A percentile compares a stretch with the other conserved stretches of the same genome.
phyloP scores from a whole-genome alignment of 2,797 vertebrate species.

The Acipenser oxyrinchus region DNA sequence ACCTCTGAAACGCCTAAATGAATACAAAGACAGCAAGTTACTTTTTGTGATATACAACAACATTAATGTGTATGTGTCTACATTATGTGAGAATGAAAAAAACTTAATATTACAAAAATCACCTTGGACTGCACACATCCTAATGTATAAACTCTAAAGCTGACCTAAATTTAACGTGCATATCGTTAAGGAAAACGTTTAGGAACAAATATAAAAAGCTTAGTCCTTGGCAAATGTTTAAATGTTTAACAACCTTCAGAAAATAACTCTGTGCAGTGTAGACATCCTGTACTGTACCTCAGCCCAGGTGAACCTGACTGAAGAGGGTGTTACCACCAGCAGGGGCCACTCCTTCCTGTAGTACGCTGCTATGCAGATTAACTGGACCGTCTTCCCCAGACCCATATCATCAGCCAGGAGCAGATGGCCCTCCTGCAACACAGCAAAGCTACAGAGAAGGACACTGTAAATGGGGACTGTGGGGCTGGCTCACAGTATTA shows the following conservation, averaged over 20 bases:
- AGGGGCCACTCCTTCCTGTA: slow-evolving; percentile 92
- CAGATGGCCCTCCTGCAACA: slow-evolving; percentile 79
- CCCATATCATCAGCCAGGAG: slow-evolving; percentile 98
- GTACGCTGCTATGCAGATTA: slow-evolving; percentile 90
- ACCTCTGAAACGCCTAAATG: slow-evolving; percentile 77
- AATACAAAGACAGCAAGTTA: slow-evolving; percentile 1
- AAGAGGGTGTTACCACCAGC: slow-evolving; percentile 85
- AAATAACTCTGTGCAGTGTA: too few species aligned
- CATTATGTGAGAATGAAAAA: background rate
- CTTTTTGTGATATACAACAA: background rate
- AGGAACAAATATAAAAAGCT: too few species aligned
- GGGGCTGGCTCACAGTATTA: too few species aligned
- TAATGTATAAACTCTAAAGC: too few species aligned
- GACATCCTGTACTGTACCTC: slow-evolving; percentile 60
- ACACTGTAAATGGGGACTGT: background rate
- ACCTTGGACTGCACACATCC: background rate
- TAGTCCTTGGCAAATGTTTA: too few species aligned
- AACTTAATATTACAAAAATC: background rate
- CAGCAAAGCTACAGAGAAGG: slow-evolving; percentile 68
- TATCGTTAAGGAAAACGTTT: too few species aligned
- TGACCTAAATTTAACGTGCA: background rate
- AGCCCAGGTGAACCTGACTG: slow-evolving; percentile 92
- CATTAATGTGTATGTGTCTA: background rate
- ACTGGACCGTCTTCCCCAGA: slow-evolving; percentile 92
- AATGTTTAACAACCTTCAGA: too few species aligned